Percentiles rank a stretch among this genome's conserved stretches.
Evolutionary conservation across 1,140 invertebrate species (phyloP).

Genomic region (Pseudomyrmex flavicornis): DNA sequence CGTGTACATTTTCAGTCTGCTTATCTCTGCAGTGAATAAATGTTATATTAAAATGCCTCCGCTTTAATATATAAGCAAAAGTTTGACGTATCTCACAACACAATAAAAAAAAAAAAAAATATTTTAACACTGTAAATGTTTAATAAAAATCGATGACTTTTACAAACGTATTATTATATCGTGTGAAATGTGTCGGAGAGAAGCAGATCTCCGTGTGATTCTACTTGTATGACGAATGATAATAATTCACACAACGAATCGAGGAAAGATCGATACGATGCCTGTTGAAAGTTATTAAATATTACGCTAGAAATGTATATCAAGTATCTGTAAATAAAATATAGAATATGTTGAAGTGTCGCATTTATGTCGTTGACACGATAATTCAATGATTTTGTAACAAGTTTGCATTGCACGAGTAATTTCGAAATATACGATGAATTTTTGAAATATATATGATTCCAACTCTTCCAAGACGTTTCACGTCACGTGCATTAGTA

Average conservation of each 20-base stretch:
- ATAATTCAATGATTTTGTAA: constrained; percentile 39
- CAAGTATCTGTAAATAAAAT: too few species aligned
- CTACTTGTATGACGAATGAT: too few species aligned
- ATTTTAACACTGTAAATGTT: neutral
- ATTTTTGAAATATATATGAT: neutral
- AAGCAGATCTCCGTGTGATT: neutral
- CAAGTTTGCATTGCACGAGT: constrained; percentile 18
- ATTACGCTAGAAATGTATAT: neutral
- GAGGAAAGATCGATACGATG: neutral
- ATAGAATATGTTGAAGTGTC: too few species aligned
- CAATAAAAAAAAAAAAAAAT: too few species aligned
- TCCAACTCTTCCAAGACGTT: neutral
- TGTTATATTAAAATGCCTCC: constrained; percentile 24
- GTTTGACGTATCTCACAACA: neutral
- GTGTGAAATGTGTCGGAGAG: constrained; percentile 5
- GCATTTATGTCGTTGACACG: constrained; percentile 24
- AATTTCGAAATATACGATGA: too few species aligned
- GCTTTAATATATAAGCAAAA: neutral
- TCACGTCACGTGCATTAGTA: neutral
- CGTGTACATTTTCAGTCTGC: constrained; percentile 38
- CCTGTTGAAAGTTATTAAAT: constrained; percentile 22
- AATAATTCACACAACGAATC: too few species aligned
- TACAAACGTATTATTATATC: neutral
- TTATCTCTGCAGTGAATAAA: constrained; percentile 11
- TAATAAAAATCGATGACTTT: constrained; percentile 19